Base-by-base conservation (phyloP, 2,113 vertebrate genomes). In the Tenebrosternarchus preto region DNA sequence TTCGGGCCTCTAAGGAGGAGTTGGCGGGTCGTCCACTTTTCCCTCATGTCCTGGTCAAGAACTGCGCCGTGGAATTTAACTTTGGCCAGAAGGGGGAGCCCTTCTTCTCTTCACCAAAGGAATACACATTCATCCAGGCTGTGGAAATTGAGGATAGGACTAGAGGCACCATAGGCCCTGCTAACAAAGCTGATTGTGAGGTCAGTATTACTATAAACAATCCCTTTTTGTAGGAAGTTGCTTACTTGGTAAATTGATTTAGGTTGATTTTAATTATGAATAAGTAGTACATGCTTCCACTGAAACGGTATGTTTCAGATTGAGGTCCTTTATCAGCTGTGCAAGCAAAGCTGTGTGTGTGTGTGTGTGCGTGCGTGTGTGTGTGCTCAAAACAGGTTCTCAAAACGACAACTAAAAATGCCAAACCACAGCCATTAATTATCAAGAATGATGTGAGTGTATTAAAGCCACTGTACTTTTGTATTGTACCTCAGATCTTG, bases 31-130 rank as follows among this genome's bases (percentile, higher is more conserved):
- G 92, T 0, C 92, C 95, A 0, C 92, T 98, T 4, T 97, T 95
- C 77, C 96, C 96, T 4, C 96, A 97, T 0, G 93, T 98, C 29
- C 86, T 97, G 77, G 94, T 96, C 75, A 97, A 98, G 86, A 98
- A 98, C 55, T 98, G 96, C 15, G 92, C 95, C 0, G 92, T 97
- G 0, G 95, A 98, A 78, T 97, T 98, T 89, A 98, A 98, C 88
- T 98, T 98, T 0, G 96, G 96, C 24, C 96, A 98, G 85, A 90
- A 89, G 19, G 81, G 77, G 0, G 92, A 94, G 50, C 90, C 96
- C 0, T 96, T 91, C 86, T 96, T 92, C 81, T 88, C 91, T 0
- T 81, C 92, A 0, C 93, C 93, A 0, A 94, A 95, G 0, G 95
- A 95, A 1, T 98, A 94, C 89, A 93, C 91, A 22, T 95, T 94